A percentile compares a stretch with the other conserved stretches of the same genome.
phyloP scores from a whole-genome alignment of 2,797 vertebrate species.

The Smutsia gigantea region DNA sequence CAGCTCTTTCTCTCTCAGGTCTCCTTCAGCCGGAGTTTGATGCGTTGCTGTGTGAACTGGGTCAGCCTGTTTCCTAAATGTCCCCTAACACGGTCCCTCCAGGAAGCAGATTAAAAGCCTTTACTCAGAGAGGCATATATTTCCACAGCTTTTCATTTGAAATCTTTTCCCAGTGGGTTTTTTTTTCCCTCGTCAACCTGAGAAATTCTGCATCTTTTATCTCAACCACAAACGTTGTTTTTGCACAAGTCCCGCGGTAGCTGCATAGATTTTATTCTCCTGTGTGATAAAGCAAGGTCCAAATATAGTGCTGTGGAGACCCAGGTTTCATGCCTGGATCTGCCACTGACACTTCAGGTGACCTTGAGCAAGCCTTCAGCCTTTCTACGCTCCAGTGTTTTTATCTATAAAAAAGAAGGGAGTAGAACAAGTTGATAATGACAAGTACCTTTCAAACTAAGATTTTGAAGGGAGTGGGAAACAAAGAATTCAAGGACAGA shows the following conservation, averaged over 20 bases:
- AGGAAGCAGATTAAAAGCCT: constrained; percentile 28
- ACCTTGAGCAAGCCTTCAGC: not conserved
- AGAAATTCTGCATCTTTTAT: not conserved
- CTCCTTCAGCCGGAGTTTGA: not conserved
- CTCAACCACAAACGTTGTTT: not conserved
- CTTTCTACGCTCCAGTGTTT: not conserved
- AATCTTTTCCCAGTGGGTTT: not conserved
- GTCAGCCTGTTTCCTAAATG: not conserved
- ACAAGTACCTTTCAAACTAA: not conserved
- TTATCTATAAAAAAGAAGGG: not conserved
- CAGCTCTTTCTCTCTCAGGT: not conserved
- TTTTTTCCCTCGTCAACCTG: not conserved
- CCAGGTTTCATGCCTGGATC: not conserved
- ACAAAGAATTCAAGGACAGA: not conserved
- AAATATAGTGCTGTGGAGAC: rapidly evolving
- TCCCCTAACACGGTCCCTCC: not conserved
- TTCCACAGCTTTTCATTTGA: constrained; percentile 50
- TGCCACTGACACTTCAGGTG: not conserved
- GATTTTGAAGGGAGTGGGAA: not conserved
- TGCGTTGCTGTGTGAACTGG: not conserved
- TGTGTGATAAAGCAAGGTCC: not conserved
- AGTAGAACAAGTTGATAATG: not conserved
- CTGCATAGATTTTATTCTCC: not conserved
- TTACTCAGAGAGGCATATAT: not conserved
- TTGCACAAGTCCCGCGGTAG: not conserved